Percentiles rank a stretch among this genome's conserved stretches.
Evolutionary conservation across 2,113 vertebrate genomes (phyloP).

Genomic region (Lasiurus borealis): DNA sequence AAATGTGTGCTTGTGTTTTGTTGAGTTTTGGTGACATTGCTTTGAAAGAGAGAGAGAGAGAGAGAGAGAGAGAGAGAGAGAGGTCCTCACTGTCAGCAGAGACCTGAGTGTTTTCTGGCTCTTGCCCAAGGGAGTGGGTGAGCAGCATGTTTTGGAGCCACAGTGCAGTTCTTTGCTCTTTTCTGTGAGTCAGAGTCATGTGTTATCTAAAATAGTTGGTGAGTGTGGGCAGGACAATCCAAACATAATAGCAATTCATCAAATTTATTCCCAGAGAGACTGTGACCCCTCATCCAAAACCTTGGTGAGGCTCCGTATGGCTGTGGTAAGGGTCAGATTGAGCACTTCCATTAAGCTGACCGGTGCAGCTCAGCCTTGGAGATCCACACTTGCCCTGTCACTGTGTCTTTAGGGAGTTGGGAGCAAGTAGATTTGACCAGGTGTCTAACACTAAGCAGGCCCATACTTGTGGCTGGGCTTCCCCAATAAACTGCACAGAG

Average conservation of each 20-base stretch:
- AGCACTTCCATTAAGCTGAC: not conserved
- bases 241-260: not conserved
- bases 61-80: not conserved
- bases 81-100: not conserved
- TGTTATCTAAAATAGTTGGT: slow-evolving; percentile 62
- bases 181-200: slow-evolving; percentile 67
- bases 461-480: not conserved
- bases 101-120: not conserved
- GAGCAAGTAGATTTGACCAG: not conserved
- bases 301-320: not conserved
- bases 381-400: too few species aligned
- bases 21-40: not conserved
- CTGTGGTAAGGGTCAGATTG: not conserved
- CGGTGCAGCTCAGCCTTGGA: not conserved
- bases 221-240: not conserved
- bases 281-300: not conserved
- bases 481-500: not conserved
- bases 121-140: slow-evolving; percentile 39
- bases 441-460: not conserved
- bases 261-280: not conserved
- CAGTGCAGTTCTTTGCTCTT: slow-evolving; percentile 35
- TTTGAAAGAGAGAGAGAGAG: not conserved
- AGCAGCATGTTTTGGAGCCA: slow-evolving; percentile 10
- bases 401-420: not conserved
- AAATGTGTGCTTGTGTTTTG: slow-evolving; percentile 37